These are phyloP conservation scores for Setipinna tenuifilis DNA, from an alignment of 2,797 vertebrate genomes.

Conservation along the genomic window DNA sequence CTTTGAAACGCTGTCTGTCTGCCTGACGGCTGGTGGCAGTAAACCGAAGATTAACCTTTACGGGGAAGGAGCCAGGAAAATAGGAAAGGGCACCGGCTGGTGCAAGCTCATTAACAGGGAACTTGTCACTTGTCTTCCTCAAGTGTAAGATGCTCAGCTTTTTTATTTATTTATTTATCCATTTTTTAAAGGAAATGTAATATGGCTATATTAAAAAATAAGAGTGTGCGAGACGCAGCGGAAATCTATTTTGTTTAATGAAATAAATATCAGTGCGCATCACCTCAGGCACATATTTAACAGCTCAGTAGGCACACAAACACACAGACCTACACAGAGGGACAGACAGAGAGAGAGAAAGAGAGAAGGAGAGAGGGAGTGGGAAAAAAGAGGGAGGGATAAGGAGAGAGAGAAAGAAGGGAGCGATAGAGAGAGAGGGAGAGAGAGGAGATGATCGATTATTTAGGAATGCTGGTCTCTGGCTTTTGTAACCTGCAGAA, in stretches of 20 bases:
- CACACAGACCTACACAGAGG: conserved; percentile 56
- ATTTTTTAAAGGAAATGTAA: neutral
- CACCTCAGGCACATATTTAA: conserved; percentile 59
- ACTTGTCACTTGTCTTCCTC: conserved; percentile 72
- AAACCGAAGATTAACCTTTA: conserved; percentile 81
- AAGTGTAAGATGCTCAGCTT: neutral
- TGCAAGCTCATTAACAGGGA: conserved; percentile 77
- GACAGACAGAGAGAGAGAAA: neutral
- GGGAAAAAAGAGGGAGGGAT: neutral
- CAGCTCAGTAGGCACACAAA: conserved; percentile 66
- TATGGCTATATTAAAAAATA: neutral
- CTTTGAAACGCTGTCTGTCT: conserved; percentile 77
- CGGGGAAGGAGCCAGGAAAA: conserved; percentile 66
- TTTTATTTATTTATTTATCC: too few relatives aligned
- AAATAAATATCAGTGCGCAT: conserved; percentile 68
- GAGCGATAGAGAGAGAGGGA: conserved; percentile 47
- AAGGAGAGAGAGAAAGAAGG: neutral
- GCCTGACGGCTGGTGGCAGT: conserved; percentile 77
- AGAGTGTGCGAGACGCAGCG: neutral
- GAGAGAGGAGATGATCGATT: conserved; percentile 59
- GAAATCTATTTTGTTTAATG: conserved; percentile 65
- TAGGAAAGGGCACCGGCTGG: conserved; percentile 74
- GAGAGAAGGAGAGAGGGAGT: neutral
- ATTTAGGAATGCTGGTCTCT: conserved; percentile 64
- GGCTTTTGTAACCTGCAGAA: conserved; percentile 71